A percentile compares a stretch with the other conserved stretches of the same genome.
These are phyloP conservation scores for Nezara viridula DNA, from an alignment of 2,888 invertebrate genomes.

Conservation along the genomic window DNA sequence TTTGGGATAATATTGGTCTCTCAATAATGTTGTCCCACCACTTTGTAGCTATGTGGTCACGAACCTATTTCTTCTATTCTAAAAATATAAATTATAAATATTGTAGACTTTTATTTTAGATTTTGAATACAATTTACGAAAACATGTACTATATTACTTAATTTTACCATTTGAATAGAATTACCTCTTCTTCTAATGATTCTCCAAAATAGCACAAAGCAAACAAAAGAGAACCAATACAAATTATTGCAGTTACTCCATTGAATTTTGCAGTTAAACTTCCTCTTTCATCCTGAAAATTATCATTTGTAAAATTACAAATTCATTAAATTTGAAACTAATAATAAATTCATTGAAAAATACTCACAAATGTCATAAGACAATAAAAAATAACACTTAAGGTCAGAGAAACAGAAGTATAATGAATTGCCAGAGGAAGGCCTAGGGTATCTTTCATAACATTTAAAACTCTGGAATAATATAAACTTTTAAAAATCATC, in stretches of 20 bases:
- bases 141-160: not conserved
- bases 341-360: not conserved
- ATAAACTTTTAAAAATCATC: not conserved
- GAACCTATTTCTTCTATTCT: not conserved
- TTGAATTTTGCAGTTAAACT: not conserved
- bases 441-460: not conserved
- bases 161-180: not conserved
- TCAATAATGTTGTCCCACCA: too few relatives aligned
- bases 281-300: constrained; percentile 12
- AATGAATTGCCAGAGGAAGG: not conserved
- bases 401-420: not conserved
- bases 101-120: not conserved
- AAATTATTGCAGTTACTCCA: not conserved
- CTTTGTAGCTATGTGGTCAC: too few relatives aligned
- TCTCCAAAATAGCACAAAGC: constrained; percentile 16
- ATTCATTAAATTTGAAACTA: not conserved
- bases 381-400: not conserved
- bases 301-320: not conserved
- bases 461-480: not conserved
- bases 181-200: constrained; percentile 34
- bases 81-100: not conserved
- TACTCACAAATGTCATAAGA: constrained; percentile 36
- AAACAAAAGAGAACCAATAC: not conserved
- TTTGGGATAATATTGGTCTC: too few relatives aligned
- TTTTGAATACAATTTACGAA: not conserved